Evolutionary conservation across 2,797 vertebrate genomes (phyloP), one percentile per base, ranked within the genome.

Genomic region (Hyperoplus immaculatus): DNA sequence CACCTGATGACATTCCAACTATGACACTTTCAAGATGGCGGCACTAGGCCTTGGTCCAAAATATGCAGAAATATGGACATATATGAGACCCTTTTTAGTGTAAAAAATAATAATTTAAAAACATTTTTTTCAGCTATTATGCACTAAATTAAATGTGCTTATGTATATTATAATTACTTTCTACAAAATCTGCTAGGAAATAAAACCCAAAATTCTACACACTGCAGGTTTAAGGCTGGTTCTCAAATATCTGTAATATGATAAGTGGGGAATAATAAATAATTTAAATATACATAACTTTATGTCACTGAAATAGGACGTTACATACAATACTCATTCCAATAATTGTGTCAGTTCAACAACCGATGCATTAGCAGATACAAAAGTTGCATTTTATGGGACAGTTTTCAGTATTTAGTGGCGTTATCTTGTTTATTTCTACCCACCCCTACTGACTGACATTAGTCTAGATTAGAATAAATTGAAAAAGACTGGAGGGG

Each of bases 251-350:
- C 12, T 51, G 41, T 39, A 39, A 50, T 18, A 39, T 43, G 11
- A 9, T 14, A 21, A 45, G 13, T 13, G 7, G 13, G 12, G 38
- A 29, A 42, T 3, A 53, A 73, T 64, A 16, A 47, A 42, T 50
- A 13, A 4, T 6, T 43, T 29, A 29, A 29, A 29, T 29, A 29
- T 16, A 41, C 13, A n/a, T 41, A 36, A 56, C 18, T 49, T 47
- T 12, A 70, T 1, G 1, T 41, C 59, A 41, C 29, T 72, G 6
- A 67, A 75, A 78, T 4, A 2, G 29, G 29, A 65, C 78, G 50
- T 69, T 54, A 13, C 1, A 68, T 41, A 61, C 69, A 67, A 13
- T 15, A 42, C 65, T 51, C 3, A 65, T 63, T 43, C 57, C 39
- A 71, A 21, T 21, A 66, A 55, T 45, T 38, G 42, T 16, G 15